Conservation (phyloP, 1,140 invertebrate species). For the Chironomus striatipennis region DNA sequence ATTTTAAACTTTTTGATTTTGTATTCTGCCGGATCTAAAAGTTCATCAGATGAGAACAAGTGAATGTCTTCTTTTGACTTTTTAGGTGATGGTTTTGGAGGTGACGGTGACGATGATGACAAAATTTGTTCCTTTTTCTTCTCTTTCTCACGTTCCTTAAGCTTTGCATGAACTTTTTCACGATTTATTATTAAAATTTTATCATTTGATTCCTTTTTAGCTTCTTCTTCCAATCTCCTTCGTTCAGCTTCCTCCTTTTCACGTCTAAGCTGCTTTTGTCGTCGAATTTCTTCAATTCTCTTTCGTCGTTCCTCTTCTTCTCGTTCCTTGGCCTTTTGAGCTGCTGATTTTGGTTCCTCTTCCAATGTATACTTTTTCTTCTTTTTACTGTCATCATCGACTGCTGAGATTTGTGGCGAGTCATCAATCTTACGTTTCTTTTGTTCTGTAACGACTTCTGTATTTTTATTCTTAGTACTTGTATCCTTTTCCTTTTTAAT, state of each 20-base stretch:
- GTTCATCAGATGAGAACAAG: neutral
- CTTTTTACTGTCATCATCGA: neutral
- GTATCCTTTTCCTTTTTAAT: no score
- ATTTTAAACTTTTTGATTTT: neutral
- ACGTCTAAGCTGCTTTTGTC: neutral
- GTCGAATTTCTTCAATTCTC: neutral
- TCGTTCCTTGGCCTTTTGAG: neutral
- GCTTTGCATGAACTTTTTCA: no score
- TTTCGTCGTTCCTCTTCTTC: neutral
- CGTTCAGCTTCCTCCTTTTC: neutral
- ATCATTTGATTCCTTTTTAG: neutral
- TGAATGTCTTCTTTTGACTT: neutral
- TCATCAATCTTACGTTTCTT: conserved; percentile 12
- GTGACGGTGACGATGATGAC: neutral
- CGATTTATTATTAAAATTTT: no score
- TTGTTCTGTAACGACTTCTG: neutral
- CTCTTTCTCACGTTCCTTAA: neutral
- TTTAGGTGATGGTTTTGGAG: no score
- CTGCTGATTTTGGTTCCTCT: neutral
- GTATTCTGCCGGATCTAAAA: neutral
- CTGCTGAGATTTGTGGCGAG: neutral
- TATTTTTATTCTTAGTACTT: neutral
- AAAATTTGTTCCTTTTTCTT: neutral
- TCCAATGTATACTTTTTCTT: neutral
- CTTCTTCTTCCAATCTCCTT: neutral